A percentile compares a stretch with the other conserved stretches of the same genome.
Evolutionary conservation across 1,140 invertebrate species (phyloP).

Genomic region (Heliconius himera): DNA sequence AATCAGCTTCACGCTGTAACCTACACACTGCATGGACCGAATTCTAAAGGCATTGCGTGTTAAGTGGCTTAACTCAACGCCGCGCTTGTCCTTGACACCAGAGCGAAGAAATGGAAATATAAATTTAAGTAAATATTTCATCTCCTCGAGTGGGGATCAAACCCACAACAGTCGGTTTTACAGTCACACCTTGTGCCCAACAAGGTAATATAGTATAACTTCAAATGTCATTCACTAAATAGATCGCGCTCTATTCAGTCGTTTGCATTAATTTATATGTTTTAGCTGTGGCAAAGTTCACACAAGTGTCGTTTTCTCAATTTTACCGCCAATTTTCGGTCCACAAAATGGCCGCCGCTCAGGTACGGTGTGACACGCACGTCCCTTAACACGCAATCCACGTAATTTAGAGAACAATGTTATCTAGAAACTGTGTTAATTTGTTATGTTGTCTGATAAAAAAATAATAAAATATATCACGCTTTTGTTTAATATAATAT

Average conservation of each 20-base stretch:
- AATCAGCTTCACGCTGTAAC: too few species aligned
- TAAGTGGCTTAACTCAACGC: too few species aligned
- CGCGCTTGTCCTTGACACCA: too few species aligned
- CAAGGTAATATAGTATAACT: not conserved
- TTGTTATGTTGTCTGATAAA: constrained; percentile 33
- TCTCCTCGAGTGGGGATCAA: too few species aligned
- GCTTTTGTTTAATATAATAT: not conserved
- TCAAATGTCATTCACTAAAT: not conserved
- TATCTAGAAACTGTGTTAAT: constrained; percentile 39
- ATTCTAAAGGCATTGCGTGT: too few species aligned
- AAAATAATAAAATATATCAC: constrained; percentile 30
- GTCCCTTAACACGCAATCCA: constrained; percentile 46
- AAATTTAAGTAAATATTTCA: too few species aligned
- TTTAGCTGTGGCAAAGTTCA: constrained; percentile 34
- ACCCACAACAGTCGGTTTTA: too few species aligned
- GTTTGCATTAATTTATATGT: constrained; percentile 61
- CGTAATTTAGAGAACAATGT: constrained; percentile 29
- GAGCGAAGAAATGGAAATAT: too few species aligned
- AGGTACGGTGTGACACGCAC: constrained; percentile 65
- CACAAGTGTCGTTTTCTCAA: constrained; percentile 74
- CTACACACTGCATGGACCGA: too few species aligned
- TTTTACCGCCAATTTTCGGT: constrained; percentile 74
- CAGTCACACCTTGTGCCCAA: too few species aligned
- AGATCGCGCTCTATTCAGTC: constrained; percentile 42
- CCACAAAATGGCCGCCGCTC: constrained; percentile 68